Evolutionary conservation across 2,888 invertebrate genomes (phyloP), one percentile per base, ranked within the genome.

Genomic region (Cecidostiba fungosa): DNA sequence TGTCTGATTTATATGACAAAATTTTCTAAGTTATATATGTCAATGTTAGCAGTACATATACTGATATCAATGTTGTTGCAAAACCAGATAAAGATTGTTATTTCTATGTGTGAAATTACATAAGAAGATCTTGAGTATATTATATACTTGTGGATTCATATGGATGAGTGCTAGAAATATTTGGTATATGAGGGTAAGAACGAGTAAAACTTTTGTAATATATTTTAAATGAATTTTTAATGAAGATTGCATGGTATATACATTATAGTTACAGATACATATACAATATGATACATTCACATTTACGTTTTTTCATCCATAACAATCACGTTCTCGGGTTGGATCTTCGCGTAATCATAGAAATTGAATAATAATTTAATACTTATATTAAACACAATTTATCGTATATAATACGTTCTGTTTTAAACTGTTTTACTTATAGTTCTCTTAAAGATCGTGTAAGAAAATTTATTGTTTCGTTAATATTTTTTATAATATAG

Each of bases 231-330:
- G 85, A 88, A 87, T 87, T 90, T 89, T 90, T 89, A 90, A 91
- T 91, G 88, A 89, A 86, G 88, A 90, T 90, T 89, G 85, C 84
- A 79, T 87, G 73, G 66, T 91, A 91, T 91, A 90, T 91, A 91
- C 90, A 91, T 88, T 82, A 88, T 91, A 91, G 89, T 90, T 91
- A 91, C 92, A 91, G 87, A 91, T 89, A 90, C 90, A 91, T 92
- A 90, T 92, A 91, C 91, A 92, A 88, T 90, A 90, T 90, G 86
- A 89, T 90, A 89, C 91, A 92, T 89, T 88, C 88, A 92, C 88
- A 91, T 88, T 90, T 47, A 80, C 23, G 43, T 62, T 77, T 69
- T 39, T 32, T 79, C 62, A 84, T 78, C 50, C 72, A 70, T 82
- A 86, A 85, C 78, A 76, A 88, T 85, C 70, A 84, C 77, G 77